phyloP scores from a whole-genome alignment of 2,888 invertebrate species.

The Odiellus spinosus region DNA sequence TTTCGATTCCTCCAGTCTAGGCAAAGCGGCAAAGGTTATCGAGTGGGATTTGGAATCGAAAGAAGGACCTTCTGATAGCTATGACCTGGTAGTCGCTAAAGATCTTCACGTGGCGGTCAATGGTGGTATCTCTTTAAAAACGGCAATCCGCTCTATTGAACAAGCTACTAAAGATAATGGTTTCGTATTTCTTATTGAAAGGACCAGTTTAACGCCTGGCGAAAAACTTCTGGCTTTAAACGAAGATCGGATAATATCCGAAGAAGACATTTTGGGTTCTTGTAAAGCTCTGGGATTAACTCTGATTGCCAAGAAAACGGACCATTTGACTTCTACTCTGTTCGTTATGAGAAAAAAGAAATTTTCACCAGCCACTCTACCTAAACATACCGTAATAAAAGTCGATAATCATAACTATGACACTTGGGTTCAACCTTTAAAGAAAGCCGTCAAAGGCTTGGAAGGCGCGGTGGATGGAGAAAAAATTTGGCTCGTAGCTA shows the following conservation, averaged over 20 bases:
- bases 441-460: constrained; percentile 52
- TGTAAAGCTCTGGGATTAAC: constrained; percentile 16
- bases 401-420: constrained; percentile 14
- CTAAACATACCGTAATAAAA: constrained; percentile 13
- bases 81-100: constrained; percentile 25
- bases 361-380: constrained; percentile 9
- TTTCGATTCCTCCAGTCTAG: too few relatives aligned
- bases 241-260: constrained; percentile 9
- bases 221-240: constrained; percentile 19
- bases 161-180: constrained; percentile 49
- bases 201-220: constrained; percentile 17
- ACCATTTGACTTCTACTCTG: constrained; percentile 37
- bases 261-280: constrained; percentile 13
- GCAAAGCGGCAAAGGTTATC: not conserved
- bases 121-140: too few relatives aligned
- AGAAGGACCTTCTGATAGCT: constrained; percentile 24
- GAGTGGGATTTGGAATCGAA: too few relatives aligned
- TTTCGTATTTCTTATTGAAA: constrained; percentile 41
- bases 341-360: constrained; percentile 45
- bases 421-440: constrained; percentile 65
- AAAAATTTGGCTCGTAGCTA: constrained; percentile 44
- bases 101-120: constrained; percentile 7
- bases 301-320: constrained; percentile 37
- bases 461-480: constrained; percentile 34
- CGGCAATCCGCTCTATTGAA: constrained; percentile 18